Base-by-base conservation (phyloP, 2,888 invertebrate species). In the Xylota sylvarum region DNA sequence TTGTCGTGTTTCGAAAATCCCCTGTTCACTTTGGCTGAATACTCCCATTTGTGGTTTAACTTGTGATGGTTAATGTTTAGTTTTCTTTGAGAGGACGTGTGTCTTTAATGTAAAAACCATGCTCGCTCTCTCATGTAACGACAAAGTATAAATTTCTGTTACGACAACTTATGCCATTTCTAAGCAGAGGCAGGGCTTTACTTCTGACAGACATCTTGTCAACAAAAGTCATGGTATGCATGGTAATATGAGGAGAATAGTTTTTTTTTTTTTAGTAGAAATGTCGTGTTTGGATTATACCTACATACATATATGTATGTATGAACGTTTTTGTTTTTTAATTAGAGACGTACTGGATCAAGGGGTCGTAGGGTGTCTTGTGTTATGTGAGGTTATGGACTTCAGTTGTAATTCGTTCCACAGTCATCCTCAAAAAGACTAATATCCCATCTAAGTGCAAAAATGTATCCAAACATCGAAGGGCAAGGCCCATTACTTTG, bases 1-100 rank as follows among this genome's bases (percentile, higher is more conserved):
- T 56, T 55, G 62, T 60, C 67, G 19, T n/a, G n/a, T n/a, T 64
- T 58, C 23, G 55, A 35, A 70, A 65, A 65, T 60, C 58, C 10
- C 14, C 32, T 32, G 19, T 14, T 52, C 10, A 60, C 12, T 69
- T 60, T 56, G n/a, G 48, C 6, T 40, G 48, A 6, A 27, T 37
- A 5, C 9, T 32, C 35, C 30, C 4, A 10, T 55, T 46, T 35
- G 62, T 3, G 27, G 37, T 46, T 64, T 43, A 60, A 62, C 58
- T 52, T 43, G 43, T 69, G 60, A 52, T 69, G 32, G 12, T 69
- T 60, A 23, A 40, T 32, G 35, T 67, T 48, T 9, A 48, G 35
- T 43, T 14, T 14, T 5, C 14, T 27, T 46, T 35, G 10, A 17
- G 17, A 1, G 23, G 62, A 32, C 46, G 17, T 46, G 5, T 43